These are phyloP conservation scores for Drosophila stalkeri DNA, from an alignment of 2,888 invertebrate species.

Conservation along the genomic window DNA sequence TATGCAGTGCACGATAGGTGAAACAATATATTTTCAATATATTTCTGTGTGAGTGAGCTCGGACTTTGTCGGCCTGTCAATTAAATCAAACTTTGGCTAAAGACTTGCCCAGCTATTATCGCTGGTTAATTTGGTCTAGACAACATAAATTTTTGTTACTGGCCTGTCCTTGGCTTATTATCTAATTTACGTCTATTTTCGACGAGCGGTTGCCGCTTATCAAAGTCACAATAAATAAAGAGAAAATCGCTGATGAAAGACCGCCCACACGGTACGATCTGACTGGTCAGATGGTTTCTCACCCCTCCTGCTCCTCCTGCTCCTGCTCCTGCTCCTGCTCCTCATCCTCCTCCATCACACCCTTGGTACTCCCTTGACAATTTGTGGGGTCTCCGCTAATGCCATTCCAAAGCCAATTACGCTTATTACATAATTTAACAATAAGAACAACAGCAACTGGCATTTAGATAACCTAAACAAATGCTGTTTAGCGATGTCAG, in stretches of 20 bases:
- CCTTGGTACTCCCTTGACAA: not conserved
- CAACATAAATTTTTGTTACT: slow-evolving; percentile 52
- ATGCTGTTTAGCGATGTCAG: slow-evolving; percentile 28
- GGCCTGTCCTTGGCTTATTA: slow-evolving; percentile 38
- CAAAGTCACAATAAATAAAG: slow-evolving; percentile 77
- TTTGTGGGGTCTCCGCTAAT: not conserved
- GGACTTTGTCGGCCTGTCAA: slow-evolving; percentile 1
- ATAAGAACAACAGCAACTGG: slow-evolving; percentile 34
- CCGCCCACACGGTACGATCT: slow-evolving; percentile 35
- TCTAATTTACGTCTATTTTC: slow-evolving; percentile 70
- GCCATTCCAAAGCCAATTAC: slow-evolving; percentile 66
- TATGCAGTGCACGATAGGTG: slow-evolving; percentile 19
- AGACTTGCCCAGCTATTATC: not conserved
- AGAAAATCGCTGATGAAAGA: slow-evolving; percentile 44
- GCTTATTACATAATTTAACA: slow-evolving; percentile 75
- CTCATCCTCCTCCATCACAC: too few relatives aligned
- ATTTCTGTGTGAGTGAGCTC: not conserved
- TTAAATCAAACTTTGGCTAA: slow-evolving; percentile 14
- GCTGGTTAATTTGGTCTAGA: slow-evolving; percentile 55
- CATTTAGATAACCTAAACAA: slow-evolving; percentile 45
- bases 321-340: too few relatives aligned
- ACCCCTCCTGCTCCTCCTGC: too few relatives aligned
- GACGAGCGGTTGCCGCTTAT: slow-evolving; percentile 65
- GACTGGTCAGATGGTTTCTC: not conserved
- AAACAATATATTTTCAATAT: slow-evolving; percentile 1